Percentiles rank a stretch among this genome's conserved stretches.
phyloP scores from a whole-genome alignment of 2,113 vertebrate genomes.

The Cacatua alba region DNA sequence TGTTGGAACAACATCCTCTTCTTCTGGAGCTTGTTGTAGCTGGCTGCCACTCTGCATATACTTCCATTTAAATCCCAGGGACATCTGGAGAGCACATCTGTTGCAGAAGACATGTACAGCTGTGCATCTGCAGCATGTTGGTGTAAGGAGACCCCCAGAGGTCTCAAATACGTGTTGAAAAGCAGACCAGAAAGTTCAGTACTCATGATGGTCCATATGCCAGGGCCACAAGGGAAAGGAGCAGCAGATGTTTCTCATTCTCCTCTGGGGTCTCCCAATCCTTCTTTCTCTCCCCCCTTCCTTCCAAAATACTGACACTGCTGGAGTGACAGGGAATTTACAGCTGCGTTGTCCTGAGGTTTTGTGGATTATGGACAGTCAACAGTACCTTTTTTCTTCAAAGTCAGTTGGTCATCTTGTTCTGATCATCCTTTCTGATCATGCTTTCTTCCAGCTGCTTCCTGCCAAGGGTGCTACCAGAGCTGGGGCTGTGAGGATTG shows the following conservation, averaged over 20 bases:
- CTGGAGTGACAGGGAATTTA: background rate
- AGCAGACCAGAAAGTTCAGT: background rate
- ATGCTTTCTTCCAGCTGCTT: rapidly evolving
- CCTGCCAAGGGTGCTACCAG: background rate
- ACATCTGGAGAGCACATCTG: constrained; percentile 53
- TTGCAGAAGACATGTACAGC: background rate
- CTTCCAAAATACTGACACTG: background rate
- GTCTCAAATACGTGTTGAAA: background rate
- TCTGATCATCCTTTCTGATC: background rate
- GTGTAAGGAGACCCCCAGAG: background rate
- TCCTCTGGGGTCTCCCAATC: background rate
- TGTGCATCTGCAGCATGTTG: background rate
- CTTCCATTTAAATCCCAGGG: background rate
- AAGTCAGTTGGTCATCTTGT: background rate
- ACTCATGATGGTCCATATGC: background rate
- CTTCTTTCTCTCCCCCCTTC: background rate
- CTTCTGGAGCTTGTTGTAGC: background rate
- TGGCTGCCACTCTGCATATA: background rate
- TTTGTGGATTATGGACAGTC: background rate
- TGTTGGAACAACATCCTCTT: background rate
- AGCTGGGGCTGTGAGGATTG: background rate
- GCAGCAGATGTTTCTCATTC: constrained; percentile 1
- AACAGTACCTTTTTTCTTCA: background rate
- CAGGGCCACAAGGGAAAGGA: background rate
- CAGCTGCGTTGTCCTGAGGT: background rate